phyloP scores from a whole-genome alignment of 1,140 invertebrate genomes.

The Brachionus manjavacas region DNA sequence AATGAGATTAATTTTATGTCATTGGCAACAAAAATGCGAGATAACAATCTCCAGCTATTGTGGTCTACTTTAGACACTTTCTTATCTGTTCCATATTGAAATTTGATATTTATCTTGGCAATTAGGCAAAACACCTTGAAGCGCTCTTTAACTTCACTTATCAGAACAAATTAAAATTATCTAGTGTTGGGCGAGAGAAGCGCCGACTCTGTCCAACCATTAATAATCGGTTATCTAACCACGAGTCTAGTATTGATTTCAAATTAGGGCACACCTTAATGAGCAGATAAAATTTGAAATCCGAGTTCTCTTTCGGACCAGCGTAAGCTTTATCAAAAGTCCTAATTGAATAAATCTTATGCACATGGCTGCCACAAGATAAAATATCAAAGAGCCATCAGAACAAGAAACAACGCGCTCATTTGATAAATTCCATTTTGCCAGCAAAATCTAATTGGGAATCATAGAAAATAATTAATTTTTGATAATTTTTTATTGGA shows the following conservation, averaged over 20 bases:
- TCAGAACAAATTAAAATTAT: background rate
- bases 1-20: constrained; percentile 34
- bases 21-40: background rate
- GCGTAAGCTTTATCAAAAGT: background rate
- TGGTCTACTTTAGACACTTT: background rate
- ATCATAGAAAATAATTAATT: too few species aligned
- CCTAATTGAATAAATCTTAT: background rate
- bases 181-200: background rate
- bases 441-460: too few species aligned
- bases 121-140: constrained; percentile 1
- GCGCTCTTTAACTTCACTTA: constrained; percentile 14
- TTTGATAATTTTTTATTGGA: background rate
- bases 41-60: background rate
- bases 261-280: constrained; percentile 23
- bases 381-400: background rate
- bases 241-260: constrained; percentile 2
- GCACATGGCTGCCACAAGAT: background rate
- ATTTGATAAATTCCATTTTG: background rate
- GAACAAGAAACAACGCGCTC: background rate
- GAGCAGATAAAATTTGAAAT: constrained; percentile 8
- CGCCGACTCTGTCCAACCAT: background rate
- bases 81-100: background rate
- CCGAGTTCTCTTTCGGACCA: background rate
- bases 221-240: constrained; percentile 6
- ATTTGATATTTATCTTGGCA: constrained; percentile 21